Conservation (phyloP, 2,797 vertebrate genomes). For the Chromis chromis region DNA sequence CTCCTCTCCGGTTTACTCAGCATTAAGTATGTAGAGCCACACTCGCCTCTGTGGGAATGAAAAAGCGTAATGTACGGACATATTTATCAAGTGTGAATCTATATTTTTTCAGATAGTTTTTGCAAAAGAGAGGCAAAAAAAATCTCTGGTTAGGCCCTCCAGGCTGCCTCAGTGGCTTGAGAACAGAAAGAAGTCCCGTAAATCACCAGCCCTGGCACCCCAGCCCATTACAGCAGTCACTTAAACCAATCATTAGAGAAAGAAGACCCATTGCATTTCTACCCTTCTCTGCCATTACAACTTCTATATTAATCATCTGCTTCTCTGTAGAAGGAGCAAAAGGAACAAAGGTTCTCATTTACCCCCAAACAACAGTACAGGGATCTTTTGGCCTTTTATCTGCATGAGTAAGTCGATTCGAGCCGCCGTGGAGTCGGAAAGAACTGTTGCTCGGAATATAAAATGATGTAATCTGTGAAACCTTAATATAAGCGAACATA, state of each 20-base stretch:
- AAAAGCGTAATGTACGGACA: constrained; percentile 31
- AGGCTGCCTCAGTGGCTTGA: constrained; percentile 34
- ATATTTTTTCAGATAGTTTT: constrained; percentile 22
- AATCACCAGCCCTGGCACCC: constrained; percentile 67
- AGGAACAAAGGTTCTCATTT: constrained; percentile 63
- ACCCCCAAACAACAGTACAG: constrained; percentile 40
- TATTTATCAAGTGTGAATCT: constrained; percentile 21
- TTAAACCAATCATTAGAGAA: constrained; percentile 83
- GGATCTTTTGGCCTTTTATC: constrained; percentile 45
- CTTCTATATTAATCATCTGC: constrained; percentile 72
- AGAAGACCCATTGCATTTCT: constrained; percentile 76
- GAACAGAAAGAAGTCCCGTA: constrained; percentile 56
- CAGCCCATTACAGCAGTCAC: constrained; percentile 81
- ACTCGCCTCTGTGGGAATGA: constrained; percentile 33
- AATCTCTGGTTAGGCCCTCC: constrained; percentile 28
- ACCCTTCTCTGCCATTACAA: constrained; percentile 74
- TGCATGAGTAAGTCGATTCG: constrained; percentile 33
- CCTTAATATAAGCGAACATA: constrained; percentile 47
- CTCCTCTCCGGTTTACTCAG: constrained; percentile 34
- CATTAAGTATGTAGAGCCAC: constrained; percentile 54
- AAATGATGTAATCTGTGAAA: constrained; percentile 41
- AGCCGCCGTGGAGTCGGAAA: constrained; percentile 10
- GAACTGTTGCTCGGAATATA: constrained; percentile 20
- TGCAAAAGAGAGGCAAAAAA: constrained; percentile 17
- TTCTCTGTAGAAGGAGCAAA: constrained; percentile 56